Base-by-base conservation (phyloP, 1,140 invertebrate genomes). In the Chlorops oryzae region DNA sequence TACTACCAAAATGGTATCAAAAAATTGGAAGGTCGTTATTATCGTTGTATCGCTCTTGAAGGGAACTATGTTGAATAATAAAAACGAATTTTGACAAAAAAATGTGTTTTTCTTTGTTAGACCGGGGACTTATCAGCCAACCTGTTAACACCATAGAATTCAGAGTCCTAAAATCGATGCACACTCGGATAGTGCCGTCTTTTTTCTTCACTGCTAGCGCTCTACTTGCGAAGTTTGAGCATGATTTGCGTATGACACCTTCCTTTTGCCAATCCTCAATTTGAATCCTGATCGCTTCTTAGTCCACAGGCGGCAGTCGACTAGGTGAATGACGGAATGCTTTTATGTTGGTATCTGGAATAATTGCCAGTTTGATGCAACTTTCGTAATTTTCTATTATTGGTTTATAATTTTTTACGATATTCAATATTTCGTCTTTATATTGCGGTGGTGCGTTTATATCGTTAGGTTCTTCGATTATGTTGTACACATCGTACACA, bases 171-270 rank as follows among this genome's bases (percentile, higher is more conserved):
- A 51, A 65, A 38, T 62, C 62, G 10, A 68, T 39, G 44, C 58
- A 62, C 5, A 63, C 24, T 24, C 61, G 23, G 1, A 40, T 12
- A 3, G 48, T 32, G 5, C 52, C 55, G 49, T 62, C 57, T 46
- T 63, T 65, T 28, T 65, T 60, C 21, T 52, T 62, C 0, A 62
- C 64, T 27, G 61, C 15, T 4, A 69, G 57, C 6, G 62, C 53
- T 20, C 55, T 56, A 35, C 64, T 70, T 7, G 62, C 60, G n/a
- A 53, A 34, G 21, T 50, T 40, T 10, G 49, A 60, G 7, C 10
- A 25, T n/a, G 48, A 54, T 13, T 51, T 10, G 6, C 52, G 37
- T 9, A 57, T 38, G 5, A 55, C 49, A 1, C 25, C 45, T 13
- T 34, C 27, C 2, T 50, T 24, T 2, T 47, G 7, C 50, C 52